Base-by-base conservation (phyloP, 2,797 vertebrate species). In the Scarus forsteni region DNA sequence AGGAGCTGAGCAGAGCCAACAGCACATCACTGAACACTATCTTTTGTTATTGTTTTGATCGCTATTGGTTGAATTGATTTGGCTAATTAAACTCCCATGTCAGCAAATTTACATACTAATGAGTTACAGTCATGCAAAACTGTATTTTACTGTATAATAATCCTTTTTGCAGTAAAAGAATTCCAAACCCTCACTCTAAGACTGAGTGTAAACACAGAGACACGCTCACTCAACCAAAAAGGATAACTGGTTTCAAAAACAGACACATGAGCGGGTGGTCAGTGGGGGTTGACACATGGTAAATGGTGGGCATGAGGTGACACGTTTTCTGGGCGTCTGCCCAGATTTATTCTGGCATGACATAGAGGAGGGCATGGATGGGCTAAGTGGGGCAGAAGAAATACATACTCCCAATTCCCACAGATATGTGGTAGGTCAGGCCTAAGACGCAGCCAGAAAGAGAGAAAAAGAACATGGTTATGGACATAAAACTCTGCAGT, bases 371-470 rank as follows among this genome's bases (percentile, higher is more conserved):
- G 86, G 81, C 77, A 90, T 75, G 89, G 85, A 80, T 71, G 85
- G 83, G 76, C 77, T 83, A 85, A 87, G 85, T 86, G 85, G 83
- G 93, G 90, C 81, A 92, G 92, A 90, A 96, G 82, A 85, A 91
- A 91, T 90, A 98, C 97, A 92, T 97, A 98, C 97, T 96, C 96
- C 97, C 96, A 92, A 97, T 95, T 97, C 97, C 97, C 92, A 98
- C 91, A 55, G 97, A 97, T 90, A 98, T 88, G 93, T 89, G 95
- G 97, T 97, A 98, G 96, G 96, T 98, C 95, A 97, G 95, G 94
- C 97, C 97, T 98, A 95, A 90, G 95, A 94, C 89, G 95, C 95
- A 93, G 88, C 84, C 81, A 59, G 66, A 72, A 62, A 75, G 52
- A 55, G 81, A 82, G 67, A 90, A 76, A 85, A 62, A 86, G 62